Base-by-base conservation (phyloP, 2,888 invertebrate species). In the Drosophila pullipes region DNA sequence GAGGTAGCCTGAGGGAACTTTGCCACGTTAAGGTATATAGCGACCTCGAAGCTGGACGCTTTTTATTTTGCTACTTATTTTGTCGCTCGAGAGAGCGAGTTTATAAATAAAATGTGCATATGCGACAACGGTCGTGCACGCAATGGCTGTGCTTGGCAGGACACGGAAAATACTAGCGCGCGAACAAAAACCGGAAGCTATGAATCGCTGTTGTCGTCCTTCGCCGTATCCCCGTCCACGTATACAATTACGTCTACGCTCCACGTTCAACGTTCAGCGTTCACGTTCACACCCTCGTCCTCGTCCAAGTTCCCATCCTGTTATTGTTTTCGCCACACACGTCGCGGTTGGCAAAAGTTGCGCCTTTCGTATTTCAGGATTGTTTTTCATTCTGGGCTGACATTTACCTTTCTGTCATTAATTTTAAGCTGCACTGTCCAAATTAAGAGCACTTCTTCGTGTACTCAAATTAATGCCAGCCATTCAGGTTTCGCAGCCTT, bases 41-140 rank as follows among this genome's bases (percentile, higher is more conserved):
- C 65, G 58, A 62, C 47, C 77, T 50, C 50, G 58, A 50, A 67
- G 80, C 83, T 63, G 72, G 67, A 54, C 69, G 58, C 68, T 63
- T 76, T 84, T 84, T 76, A 74, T 85, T 70, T 74, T 75, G 66
- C 55, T 55, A 28, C 37, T 28, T 77, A 88, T 86, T 85, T 83
- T 78, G 69, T 69, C 7, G 18, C 55, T 13, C 4, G 4, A 22
- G n/a, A 28, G 25, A 28, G 78, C 58, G 74, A 83, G 89, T 90
- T 87, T 87, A 89, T 87, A 87, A 87, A 87, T 87, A 87, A 87
- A 89, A 87, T 85, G 89, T 89, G 85, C 89, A 90, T 86, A 80
- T 85, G 84, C 75, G 82, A 90, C 89, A 90, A 86, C 91, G 89
- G 82, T 78, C 69, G 86, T 50, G 75, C 90, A 87, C 86, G 83